Evolutionary conservation across 2,113 vertebrate genomes (phyloP).

Genomic region (Ptychochromis oligacanthus): DNA sequence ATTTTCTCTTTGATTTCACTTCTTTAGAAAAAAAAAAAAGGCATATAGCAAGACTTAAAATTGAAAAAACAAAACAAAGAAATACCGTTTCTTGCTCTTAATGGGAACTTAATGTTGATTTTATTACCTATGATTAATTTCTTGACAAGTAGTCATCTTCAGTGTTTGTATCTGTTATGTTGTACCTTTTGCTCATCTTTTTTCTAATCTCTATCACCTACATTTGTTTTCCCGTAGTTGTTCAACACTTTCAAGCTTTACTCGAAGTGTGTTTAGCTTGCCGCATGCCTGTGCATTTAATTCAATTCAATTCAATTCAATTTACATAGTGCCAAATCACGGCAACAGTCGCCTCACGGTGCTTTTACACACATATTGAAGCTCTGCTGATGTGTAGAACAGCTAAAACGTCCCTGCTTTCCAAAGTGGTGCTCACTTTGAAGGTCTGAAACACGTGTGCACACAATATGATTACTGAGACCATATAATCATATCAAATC

Average conservation of each 20-base stretch:
- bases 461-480: not conserved
- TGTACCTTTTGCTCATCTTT: not conserved
- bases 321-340: no score
- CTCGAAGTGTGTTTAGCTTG: not conserved
- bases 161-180: not conserved
- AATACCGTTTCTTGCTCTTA: no score
- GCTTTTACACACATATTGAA: not conserved
- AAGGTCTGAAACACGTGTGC: not conserved
- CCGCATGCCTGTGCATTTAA: not conserved
- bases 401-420: not conserved
- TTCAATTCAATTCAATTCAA: no score
- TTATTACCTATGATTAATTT: no score
- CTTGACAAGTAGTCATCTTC: no score
- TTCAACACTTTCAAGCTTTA: not conserved
- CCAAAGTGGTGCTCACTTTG: no score
- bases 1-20: no score
- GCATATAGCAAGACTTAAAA: no score
- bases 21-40: no score
- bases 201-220: not conserved
- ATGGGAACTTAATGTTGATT: no score
- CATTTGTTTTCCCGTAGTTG: not conserved
- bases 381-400: not conserved
- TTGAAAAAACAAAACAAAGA: no score
- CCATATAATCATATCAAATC: constrained; percentile 3
- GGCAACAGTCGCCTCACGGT: no score